Evolutionary conservation across 2,888 invertebrate genomes (phyloP).

Genomic region (Zygaena filipendulae): DNA sequence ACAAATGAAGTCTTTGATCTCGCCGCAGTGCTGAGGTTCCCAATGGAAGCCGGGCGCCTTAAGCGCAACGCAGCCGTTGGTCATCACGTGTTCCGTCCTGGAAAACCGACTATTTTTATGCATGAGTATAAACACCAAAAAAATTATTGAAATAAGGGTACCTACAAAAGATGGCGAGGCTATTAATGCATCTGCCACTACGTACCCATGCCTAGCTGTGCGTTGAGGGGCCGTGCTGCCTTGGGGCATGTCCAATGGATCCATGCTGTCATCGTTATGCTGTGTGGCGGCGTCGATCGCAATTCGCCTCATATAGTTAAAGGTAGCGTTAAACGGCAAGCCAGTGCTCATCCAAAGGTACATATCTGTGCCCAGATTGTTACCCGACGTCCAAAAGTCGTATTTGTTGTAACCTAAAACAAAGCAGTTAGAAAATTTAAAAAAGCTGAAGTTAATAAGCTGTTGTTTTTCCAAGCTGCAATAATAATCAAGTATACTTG

Average conservation of each 20-base stretch:
- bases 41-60: slow-evolving; percentile 82
- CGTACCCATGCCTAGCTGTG: slow-evolving; percentile 79
- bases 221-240: slow-evolving; percentile 83
- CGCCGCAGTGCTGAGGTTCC: slow-evolving; percentile 85
- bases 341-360: slow-evolving; percentile 92
- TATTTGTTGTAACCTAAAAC: slow-evolving; percentile 78
- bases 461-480: too few species aligned
- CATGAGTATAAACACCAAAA: slow-evolving; percentile 9
- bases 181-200: too few species aligned
- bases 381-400: slow-evolving; percentile 91
- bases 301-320: slow-evolving; percentile 79
- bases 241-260: slow-evolving; percentile 73
- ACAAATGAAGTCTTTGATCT: slow-evolving; percentile 88
- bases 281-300: slow-evolving; percentile 64
- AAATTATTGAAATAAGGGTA: slow-evolving; percentile 2
- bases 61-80: slow-evolving; percentile 80
- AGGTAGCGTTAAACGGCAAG: slow-evolving; percentile 87
- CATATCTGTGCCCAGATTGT: slow-evolving; percentile 87
- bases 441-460: too few species aligned
- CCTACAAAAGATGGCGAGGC: too few species aligned
- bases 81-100: slow-evolving; percentile 67
- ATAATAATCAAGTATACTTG: too few species aligned
- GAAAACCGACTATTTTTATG: slow-evolving; percentile 61
- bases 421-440: too few species aligned
- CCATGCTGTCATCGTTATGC: slow-evolving; percentile 65